Conservation (phyloP, 2,888 invertebrate genomes). For the Heliconius hortense region DNA sequence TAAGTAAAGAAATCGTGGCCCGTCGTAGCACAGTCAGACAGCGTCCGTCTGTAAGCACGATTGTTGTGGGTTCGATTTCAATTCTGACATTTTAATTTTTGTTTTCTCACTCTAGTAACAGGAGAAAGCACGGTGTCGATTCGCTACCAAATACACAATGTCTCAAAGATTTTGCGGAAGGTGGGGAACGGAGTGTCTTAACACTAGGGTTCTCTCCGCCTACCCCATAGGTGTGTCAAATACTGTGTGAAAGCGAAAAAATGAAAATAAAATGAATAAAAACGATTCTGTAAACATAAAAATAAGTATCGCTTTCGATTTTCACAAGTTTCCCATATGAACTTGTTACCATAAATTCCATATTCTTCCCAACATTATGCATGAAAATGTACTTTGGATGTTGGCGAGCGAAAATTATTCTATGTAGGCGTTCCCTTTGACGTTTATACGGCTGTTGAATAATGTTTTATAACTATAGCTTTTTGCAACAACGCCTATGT, state of each 20-base stretch:
- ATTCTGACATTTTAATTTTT: too few relatives aligned
- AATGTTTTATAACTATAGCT: slow-evolving; percentile 73
- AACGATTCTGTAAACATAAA: background rate
- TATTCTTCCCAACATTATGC: slow-evolving; percentile 61
- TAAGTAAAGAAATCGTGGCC: background rate
- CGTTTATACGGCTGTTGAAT: slow-evolving; percentile 73
- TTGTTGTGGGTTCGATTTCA: too few relatives aligned
- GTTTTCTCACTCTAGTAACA: too few relatives aligned
- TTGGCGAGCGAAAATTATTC: slow-evolving; percentile 72
- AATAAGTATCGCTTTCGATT: slow-evolving; percentile 37
- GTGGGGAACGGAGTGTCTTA: too few relatives aligned
- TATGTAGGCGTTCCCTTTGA: slow-evolving; percentile 69
- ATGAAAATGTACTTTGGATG: slow-evolving; percentile 68
- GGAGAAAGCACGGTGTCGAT: too few relatives aligned
- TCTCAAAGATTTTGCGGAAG: too few relatives aligned
- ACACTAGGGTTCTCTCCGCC: too few relatives aligned
- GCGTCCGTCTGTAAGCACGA: too few relatives aligned
- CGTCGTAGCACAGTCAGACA: too few relatives aligned
- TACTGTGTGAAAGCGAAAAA: background rate
- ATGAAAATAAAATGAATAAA: background rate
- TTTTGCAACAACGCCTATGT: slow-evolving; percentile 53
- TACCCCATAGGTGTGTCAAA: too few relatives aligned
- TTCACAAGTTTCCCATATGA: slow-evolving; percentile 47
- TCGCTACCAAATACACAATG: background rate
- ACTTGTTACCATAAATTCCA: slow-evolving; percentile 59